Evolutionary conservation across 1,140 invertebrate genomes (phyloP).

Genomic region (Brachionus manjavacas): DNA sequence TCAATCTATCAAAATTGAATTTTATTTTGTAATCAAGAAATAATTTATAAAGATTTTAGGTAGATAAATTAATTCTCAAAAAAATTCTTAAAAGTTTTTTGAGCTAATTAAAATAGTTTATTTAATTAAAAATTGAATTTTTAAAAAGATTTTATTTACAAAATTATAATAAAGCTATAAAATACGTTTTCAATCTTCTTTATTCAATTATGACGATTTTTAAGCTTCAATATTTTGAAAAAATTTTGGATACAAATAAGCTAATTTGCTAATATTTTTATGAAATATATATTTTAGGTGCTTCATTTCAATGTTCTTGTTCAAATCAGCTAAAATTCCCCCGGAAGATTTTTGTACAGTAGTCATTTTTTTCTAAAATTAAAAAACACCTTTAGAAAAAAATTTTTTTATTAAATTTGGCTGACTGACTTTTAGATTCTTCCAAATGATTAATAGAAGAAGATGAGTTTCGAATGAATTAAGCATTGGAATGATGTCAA

Average conservation of each 20-base stretch:
- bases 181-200: not conserved
- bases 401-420: not conserved
- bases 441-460: constrained; percentile 30
- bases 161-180: not conserved
- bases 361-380: constrained; percentile 15
- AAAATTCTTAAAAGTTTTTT: too few species aligned
- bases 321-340: not conserved
- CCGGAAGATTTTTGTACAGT: not conserved
- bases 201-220: not conserved
- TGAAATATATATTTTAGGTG: constrained; percentile 28
- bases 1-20: not conserved
- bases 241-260: constrained; percentile 39
- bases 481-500: constrained; percentile 19
- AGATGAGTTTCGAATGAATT: constrained; percentile 34
- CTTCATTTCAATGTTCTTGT: constrained; percentile 29
- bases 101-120: too few species aligned
- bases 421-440: not conserved
- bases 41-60: too few species aligned
- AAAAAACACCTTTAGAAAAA: not conserved
- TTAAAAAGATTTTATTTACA: not conserved
- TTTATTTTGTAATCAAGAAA: too few species aligned
- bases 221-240: constrained; percentile 14
- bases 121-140: not conserved
- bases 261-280: constrained; percentile 32
- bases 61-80: too few species aligned